A percentile compares a stretch with the other conserved stretches of the same genome.
phyloP scores from a whole-genome alignment of 1,140 invertebrate species.

The Drosophila lacertosa region DNA sequence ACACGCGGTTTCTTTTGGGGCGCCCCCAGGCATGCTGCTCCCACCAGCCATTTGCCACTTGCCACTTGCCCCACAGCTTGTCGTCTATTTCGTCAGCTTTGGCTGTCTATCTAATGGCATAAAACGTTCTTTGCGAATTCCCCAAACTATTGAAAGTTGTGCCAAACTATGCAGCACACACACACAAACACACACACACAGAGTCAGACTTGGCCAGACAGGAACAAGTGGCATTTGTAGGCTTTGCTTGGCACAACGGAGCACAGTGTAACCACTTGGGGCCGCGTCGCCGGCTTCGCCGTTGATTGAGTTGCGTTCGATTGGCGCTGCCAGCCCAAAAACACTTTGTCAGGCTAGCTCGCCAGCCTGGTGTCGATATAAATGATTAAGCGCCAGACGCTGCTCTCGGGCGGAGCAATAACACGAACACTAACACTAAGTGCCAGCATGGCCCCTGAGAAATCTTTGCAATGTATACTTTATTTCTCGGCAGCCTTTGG shows the following conservation, averaged over 20 bases:
- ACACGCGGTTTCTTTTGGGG: conserved; percentile 30
- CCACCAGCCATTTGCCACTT: not conserved
- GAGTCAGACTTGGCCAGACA: not conserved
- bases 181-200: conserved; percentile 5
- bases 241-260: not conserved
- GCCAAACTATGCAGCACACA: conserved; percentile 29
- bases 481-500: too few relatives aligned
- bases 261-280: conserved; percentile 40
- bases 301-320: conserved; percentile 55
- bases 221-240: not conserved
- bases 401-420: not conserved
- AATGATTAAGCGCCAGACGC: conserved; percentile 46
- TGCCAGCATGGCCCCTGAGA: not conserved
- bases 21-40: conserved; percentile 9
- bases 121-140: conserved; percentile 68
- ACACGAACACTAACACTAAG: not conserved
- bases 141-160: conserved; percentile 74
- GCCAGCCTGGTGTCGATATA: conserved; percentile 46
- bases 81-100: not conserved
- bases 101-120: conserved; percentile 56
- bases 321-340: conserved; percentile 12
- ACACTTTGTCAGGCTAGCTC: conserved; percentile 10
- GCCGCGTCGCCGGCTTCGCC: conserved; percentile 16
- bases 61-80: not conserved
- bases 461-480: too few relatives aligned